phyloP scores from a whole-genome alignment of 2,113 vertebrate genomes.

The Lampris incognitus region DNA sequence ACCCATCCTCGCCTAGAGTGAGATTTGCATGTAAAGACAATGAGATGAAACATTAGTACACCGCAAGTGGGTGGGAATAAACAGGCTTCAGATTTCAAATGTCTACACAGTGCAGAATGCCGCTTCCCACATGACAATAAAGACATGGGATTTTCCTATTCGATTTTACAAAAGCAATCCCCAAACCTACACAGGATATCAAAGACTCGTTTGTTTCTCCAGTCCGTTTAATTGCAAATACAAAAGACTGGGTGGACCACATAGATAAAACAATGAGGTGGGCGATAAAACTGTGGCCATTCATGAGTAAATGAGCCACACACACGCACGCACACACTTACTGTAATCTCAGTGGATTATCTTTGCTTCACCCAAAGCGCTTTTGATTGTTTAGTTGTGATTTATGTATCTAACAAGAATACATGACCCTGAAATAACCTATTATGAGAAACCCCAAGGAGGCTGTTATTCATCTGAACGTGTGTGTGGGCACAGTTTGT shows the following conservation, averaged over 20 bases:
- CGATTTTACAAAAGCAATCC: not conserved
- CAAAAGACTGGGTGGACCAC: no score
- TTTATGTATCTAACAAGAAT: slow-evolving; percentile 1
- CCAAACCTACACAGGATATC: not conserved
- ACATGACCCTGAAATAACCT: not conserved
- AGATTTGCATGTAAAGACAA: no score
- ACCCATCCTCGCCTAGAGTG: no score
- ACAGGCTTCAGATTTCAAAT: no score
- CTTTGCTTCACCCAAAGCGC: not conserved
- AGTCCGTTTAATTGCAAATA: not conserved
- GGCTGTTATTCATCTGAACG: not conserved
- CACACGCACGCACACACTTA: not conserved
- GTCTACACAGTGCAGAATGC: not conserved
- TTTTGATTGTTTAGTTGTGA: not conserved
- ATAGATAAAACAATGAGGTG: no score
- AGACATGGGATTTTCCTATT: not conserved
- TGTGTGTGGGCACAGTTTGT: no score
- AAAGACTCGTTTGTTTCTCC: not conserved
- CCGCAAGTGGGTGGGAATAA: no score
- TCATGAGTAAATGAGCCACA: not conserved
- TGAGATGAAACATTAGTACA: no score
- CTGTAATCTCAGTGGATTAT: not conserved
- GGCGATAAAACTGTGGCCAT: no score
- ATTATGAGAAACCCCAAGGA: not conserved
- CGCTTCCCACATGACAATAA: not conserved